phyloP scores from a whole-genome alignment of 1,140 invertebrate genomes.

The Trichogramma pretiosum region DNA sequence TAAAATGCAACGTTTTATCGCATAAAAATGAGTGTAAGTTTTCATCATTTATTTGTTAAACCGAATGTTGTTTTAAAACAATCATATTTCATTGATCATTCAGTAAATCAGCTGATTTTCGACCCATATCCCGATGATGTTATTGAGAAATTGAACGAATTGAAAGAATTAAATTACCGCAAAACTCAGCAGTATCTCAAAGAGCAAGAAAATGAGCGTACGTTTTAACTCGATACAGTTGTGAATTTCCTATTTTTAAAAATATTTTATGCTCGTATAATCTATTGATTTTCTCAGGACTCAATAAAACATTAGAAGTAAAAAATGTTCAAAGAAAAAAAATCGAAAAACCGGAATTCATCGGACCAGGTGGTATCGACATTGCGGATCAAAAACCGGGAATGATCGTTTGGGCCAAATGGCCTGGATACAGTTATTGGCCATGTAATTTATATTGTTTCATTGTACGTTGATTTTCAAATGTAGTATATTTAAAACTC shows the following conservation, averaged over 20 bases:
- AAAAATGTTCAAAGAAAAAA: conserved; percentile 17
- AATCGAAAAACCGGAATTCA: conserved; percentile 12
- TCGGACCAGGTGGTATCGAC: conserved; percentile 21
- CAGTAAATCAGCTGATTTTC: conserved; percentile 26
- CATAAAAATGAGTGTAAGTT: conserved; percentile 19
- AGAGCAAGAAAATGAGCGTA: conserved; percentile 20
- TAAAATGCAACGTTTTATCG: conserved; percentile 22
- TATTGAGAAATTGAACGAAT: conserved; percentile 21
- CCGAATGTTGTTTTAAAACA: conserved; percentile 1
- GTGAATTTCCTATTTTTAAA: not conserved
- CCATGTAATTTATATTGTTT: conserved; percentile 26
- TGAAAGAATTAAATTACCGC: conserved; percentile 25
- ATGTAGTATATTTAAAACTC: not conserved
- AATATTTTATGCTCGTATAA: conserved; percentile 1
- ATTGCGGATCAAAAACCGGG: conserved; percentile 33
- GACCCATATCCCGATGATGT: conserved; percentile 30
- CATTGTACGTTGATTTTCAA: not conserved
- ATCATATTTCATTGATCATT: conserved; percentile 8
- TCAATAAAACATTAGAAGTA: conserved; percentile 1
- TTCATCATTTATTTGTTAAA: not conserved
- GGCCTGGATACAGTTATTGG: conserved; percentile 36
- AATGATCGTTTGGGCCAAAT: conserved; percentile 36
- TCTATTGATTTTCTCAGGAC: conserved; percentile 5
- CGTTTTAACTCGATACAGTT: not conserved
- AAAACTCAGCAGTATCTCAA: conserved; percentile 23